Evolutionary conservation across 2,888 invertebrate species (phyloP).

Genomic region (Leptopilina myrica): DNA sequence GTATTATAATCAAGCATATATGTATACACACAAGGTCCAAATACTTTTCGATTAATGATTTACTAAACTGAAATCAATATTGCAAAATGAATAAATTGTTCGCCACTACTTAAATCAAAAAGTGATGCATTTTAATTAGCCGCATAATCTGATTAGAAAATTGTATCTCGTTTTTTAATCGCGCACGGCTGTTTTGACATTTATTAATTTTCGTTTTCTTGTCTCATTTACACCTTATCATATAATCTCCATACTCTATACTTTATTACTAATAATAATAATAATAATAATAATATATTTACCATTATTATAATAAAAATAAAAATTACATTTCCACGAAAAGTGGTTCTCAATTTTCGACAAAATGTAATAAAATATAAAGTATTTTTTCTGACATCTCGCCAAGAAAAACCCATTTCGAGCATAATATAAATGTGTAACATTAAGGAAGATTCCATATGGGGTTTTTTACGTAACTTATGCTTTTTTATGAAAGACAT

Average conservation of each 20-base stretch:
- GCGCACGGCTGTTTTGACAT: background rate
- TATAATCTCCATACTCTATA: no score
- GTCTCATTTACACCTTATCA: background rate
- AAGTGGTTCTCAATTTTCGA: no score
- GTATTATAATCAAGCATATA: background rate
- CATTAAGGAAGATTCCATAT: constrained; percentile 12
- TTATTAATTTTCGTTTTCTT: background rate
- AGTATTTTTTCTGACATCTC: background rate
- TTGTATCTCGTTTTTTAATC: background rate
- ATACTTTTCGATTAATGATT: constrained; percentile 4
- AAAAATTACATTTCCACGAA: no score
- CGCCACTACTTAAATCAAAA: constrained; percentile 5
- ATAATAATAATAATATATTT: no score
- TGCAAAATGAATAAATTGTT: constrained; percentile 15
- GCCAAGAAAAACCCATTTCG: background rate
- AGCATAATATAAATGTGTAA: background rate
- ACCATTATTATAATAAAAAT: no score
- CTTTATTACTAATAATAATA: no score
- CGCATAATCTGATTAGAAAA: background rate
- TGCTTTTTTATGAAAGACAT: constrained; percentile 12
- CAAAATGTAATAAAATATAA: no score
- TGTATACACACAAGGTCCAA: background rate
- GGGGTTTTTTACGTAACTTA: constrained; percentile 18
- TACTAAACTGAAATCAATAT: background rate
- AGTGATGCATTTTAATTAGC: constrained; percentile 9